Evolutionary conservation across 1,140 invertebrate genomes (phyloP).

Genomic region (Kradibia gibbosae): DNA sequence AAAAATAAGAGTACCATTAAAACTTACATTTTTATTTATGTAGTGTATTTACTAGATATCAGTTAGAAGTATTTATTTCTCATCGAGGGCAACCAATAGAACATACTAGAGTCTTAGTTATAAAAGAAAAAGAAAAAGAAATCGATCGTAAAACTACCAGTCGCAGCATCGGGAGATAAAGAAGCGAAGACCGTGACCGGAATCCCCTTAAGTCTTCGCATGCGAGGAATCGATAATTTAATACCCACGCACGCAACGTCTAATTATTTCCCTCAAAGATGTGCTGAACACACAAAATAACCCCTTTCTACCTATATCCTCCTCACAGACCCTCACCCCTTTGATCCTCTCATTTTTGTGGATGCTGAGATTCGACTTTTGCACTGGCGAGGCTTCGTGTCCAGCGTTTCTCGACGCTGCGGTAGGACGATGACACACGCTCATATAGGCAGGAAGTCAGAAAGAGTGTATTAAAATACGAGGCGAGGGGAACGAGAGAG

Average conservation of each 20-base stretch:
- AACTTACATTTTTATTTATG: no score
- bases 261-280: conserved; percentile 14
- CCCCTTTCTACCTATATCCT: neutral
- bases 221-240: conserved; percentile 17
- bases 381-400: conserved; percentile 2
- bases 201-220: conserved; percentile 33
- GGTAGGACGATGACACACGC: conserved; percentile 18
- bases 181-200: conserved; percentile 29
- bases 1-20: no score
- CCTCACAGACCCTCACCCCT: neutral
- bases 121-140: neutral
- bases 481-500: neutral
- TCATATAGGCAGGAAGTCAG: neutral
- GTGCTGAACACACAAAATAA: neutral
- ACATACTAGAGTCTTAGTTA: neutral
- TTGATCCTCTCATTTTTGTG: neutral
- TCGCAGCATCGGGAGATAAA: neutral
- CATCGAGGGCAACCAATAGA: neutral
- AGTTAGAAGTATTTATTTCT: no score
- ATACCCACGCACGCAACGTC: neutral
- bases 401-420: neutral
- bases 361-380: conserved; percentile 44
- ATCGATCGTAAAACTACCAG: neutral
- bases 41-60: no score
- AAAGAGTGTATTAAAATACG: neutral